Evolutionary conservation across 2,797 vertebrate species (phyloP), one percentile per base, ranked within the genome.

Genomic region (Brachyrhaphis roseni): DNA sequence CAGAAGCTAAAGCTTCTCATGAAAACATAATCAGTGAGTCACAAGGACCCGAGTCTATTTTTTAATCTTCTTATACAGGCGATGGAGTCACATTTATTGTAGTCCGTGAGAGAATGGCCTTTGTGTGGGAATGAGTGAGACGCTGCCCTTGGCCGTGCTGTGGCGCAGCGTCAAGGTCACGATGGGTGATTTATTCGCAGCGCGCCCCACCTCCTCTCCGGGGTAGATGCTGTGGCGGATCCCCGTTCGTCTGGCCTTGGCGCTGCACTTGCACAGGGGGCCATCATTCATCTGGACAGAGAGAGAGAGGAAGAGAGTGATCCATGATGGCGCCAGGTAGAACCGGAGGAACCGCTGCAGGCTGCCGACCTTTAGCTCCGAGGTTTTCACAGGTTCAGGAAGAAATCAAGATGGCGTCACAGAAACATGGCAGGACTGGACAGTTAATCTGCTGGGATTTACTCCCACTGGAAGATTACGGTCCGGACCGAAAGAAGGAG

Each of bases 161-260:
- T 78, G 85, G 84, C 87, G 77, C 74, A 41, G 64, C 85, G 80
- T 87, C 85, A 92, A 92, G 87, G 91, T 90, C 83, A 83, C 72
- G 82, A 85, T 59, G 89, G 64, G 78, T 96, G 93, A 93, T 89
- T 93, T 90, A 92, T 91, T 88, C 77, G 64, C 43, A 51, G 68
- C 76, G 45, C 75, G 86, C 79, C 87, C 62, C 94, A 98, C 98
- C 97, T 98, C 97, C 93, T 99, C 98, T 0, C 98, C 98, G 0
- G 98, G 98, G 94, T 99, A 99, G 94, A 99, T 99, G 94, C 98
- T 98, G 93, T 99, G 98, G 84, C 98, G 96, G 85, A 99, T 99
- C 88, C 98, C 98, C 0, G 98, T 99, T 75, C 97, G 96, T 79
- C 97, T 96, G 78, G 98, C 97, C 95, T 99, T 99, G 81, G 97